These are phyloP conservation scores for Nomada flava DNA, from an alignment of 2,888 invertebrate genomes.

Conservation along the genomic window DNA sequence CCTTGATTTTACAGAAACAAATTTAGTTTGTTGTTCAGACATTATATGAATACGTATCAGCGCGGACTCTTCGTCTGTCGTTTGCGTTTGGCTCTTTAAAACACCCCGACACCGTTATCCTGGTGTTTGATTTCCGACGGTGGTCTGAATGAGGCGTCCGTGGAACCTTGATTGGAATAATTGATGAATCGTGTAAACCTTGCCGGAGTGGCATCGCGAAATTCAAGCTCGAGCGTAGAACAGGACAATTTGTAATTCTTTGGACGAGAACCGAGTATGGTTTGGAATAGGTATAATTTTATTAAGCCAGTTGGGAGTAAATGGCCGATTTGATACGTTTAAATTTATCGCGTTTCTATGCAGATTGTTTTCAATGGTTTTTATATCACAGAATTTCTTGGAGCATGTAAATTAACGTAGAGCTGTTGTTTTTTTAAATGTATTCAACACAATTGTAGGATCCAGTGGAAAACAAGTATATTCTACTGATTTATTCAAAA, in stretches of 20 bases:
- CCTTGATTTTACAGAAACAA: too few species aligned
- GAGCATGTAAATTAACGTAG: too few species aligned
- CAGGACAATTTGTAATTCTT: background rate
- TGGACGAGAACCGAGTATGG: background rate
- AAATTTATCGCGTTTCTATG: too few species aligned
- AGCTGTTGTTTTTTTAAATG: too few species aligned
- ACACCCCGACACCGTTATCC: conserved; percentile 3
- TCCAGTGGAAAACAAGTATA: too few species aligned
- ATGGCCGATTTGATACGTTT: background rate
- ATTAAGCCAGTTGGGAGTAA: background rate
- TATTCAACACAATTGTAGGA: too few species aligned
- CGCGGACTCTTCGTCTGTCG: conserved; percentile 42
- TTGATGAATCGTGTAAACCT: conserved; percentile 22
- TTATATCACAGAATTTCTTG: too few species aligned
- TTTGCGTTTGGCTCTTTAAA: conserved; percentile 15
- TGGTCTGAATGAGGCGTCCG: conserved; percentile 2
- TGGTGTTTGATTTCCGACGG: conserved; percentile 11
- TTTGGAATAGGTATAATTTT: background rate
- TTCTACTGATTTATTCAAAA: too few species aligned
- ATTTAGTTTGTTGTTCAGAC: too few species aligned
- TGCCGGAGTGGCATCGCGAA: background rate
- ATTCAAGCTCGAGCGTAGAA: background rate
- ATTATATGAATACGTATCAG: too few species aligned
- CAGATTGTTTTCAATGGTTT: too few species aligned
- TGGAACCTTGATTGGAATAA: conserved; percentile 20